These are phyloP conservation scores for Zaprionus inermis DNA, from an alignment of 1,140 invertebrate species.

Conservation along the genomic window DNA sequence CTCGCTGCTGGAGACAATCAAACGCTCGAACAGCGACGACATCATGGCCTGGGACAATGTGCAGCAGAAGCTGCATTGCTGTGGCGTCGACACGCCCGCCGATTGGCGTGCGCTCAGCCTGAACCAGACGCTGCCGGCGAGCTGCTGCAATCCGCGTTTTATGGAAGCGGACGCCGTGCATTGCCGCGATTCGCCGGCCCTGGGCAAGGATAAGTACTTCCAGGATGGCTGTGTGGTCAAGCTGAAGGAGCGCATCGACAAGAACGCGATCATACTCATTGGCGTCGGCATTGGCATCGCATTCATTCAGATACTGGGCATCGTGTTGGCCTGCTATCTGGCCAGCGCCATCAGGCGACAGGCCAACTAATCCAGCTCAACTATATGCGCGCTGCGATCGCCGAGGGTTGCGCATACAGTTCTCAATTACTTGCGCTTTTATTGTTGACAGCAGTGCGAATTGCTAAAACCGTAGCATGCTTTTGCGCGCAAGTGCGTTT, in stretches of 20 bases:
- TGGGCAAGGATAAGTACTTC: conserved; percentile 76
- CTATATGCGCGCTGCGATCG: background rate
- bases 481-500: background rate
- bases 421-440: background rate
- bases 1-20: conserved; percentile 86
- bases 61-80: conserved; percentile 90
- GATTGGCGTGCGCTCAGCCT: conserved; percentile 88
- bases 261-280: conserved; percentile 86
- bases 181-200: conserved; percentile 67
- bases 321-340: conserved; percentile 86
- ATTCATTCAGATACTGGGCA: conserved; percentile 86
- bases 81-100: conserved; percentile 88
- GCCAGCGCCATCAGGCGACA: conserved; percentile 85
- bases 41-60: conserved; percentile 87
- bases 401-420: background rate
- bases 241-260: conserved; percentile 85
- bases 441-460: too few species aligned
- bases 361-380: conserved; percentile 42
- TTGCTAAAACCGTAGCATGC: background rate
- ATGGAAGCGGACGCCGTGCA: conserved; percentile 64
- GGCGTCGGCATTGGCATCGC: conserved; percentile 88
- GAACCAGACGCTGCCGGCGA: conserved; percentile 87
- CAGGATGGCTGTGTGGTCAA: conserved; percentile 85
- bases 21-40: conserved; percentile 85
- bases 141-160: conserved; percentile 88